phyloP scores from a whole-genome alignment of 2,888 invertebrate species.

The Drymonia ruficornis region DNA sequence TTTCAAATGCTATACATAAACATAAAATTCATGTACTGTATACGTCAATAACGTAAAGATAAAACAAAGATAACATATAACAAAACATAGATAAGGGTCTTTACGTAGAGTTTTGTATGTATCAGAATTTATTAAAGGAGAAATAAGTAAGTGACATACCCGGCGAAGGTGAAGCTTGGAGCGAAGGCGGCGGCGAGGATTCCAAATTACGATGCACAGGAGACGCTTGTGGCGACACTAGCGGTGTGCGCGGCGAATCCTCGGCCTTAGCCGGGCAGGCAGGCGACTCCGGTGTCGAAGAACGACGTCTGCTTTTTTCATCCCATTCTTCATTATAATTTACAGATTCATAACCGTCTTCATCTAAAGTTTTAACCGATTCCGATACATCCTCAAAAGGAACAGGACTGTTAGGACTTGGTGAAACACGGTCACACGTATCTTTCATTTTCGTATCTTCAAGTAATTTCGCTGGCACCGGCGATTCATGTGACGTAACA shows the following conservation, averaged over 20 bases:
- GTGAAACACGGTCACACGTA: conserved; percentile 41
- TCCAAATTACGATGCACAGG: conserved; percentile 64
- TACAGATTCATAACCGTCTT: conserved; percentile 65
- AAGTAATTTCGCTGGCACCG: conserved; percentile 45
- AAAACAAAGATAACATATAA: conserved; percentile 51
- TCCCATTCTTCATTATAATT: conserved; percentile 69
- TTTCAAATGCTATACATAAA: background rate
- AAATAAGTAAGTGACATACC: conserved; percentile 56
- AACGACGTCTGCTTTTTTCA: conserved; percentile 67
- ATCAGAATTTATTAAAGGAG: conserved; percentile 10
- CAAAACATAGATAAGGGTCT: conserved; percentile 53
- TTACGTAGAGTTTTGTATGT: conserved; percentile 29
- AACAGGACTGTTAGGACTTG: conserved; percentile 51
- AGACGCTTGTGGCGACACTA: conserved; percentile 68
- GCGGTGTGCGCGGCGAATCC: conserved; percentile 59
- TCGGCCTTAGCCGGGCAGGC: conserved; percentile 54
- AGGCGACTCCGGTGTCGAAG: conserved; percentile 73
- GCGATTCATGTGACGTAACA: conserved; percentile 48
- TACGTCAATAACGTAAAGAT: conserved; percentile 49
- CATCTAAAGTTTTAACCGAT: conserved; percentile 55
- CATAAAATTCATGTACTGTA: conserved; percentile 16
- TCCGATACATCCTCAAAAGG: conserved; percentile 54
- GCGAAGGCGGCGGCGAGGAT: conserved; percentile 58
- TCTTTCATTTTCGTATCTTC: conserved; percentile 48
- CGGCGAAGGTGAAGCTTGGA: conserved; percentile 64